Evolutionary conservation across 2,113 vertebrate genomes (phyloP).

Genomic region (Chaetops frenatus): DNA sequence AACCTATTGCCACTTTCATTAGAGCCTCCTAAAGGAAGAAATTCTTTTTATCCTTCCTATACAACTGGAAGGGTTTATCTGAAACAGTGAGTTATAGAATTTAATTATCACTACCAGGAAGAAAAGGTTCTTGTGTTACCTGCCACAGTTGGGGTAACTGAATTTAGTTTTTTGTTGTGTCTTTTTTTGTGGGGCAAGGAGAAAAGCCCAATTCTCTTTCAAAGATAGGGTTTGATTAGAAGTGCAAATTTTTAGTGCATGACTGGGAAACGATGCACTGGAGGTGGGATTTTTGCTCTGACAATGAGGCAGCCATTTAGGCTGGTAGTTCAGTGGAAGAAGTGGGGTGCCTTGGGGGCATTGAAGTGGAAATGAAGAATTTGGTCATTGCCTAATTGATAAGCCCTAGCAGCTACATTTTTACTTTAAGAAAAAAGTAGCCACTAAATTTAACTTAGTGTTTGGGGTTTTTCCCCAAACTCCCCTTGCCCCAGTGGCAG

Average conservation of each 20-base stretch:
- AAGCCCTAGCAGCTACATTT: neutral
- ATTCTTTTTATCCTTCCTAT: neutral
- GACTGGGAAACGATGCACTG: neutral
- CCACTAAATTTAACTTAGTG: neutral
- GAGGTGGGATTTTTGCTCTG: neutral
- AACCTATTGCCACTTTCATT: neutral
- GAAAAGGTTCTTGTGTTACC: neutral
- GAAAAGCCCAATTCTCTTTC: neutral
- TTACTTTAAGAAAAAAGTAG: neutral
- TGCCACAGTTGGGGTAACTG: neutral
- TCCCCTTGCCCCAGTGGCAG: neutral
- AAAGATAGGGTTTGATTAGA: neutral
- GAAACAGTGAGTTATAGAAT: slow-evolving; percentile 11
- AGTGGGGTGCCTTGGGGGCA: neutral
- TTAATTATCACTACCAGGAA: neutral
- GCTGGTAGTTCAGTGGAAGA: neutral
- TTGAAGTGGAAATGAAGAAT: neutral
- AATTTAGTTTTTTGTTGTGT: neutral
- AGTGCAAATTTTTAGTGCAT: neutral
- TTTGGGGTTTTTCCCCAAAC: fast-evolving
- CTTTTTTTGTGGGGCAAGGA: neutral
- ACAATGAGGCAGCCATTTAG: neutral
- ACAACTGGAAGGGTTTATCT: neutral
- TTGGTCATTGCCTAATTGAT: neutral
- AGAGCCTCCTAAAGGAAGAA: neutral